phyloP scores from a whole-genome alignment of 1,140 invertebrate species.

The Holotrichia oblita region DNA sequence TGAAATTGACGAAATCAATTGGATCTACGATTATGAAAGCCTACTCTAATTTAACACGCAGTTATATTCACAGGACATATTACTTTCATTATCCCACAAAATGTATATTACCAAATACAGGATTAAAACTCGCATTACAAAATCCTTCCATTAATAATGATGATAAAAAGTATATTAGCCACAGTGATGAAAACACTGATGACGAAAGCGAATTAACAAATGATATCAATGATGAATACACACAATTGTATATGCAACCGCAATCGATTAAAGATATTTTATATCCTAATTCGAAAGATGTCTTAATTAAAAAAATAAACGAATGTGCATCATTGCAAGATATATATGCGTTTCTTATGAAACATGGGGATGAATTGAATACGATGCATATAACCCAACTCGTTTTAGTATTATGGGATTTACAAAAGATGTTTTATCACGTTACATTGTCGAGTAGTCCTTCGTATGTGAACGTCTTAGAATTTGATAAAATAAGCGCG shows the following conservation, averaged over 20 bases:
- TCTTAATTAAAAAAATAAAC: conserved; percentile 47
- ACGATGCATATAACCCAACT: conserved; percentile 51
- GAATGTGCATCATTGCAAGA: conserved; percentile 53
- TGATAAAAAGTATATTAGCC: neutral
- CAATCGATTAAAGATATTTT: conserved; percentile 46
- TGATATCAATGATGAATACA: neutral
- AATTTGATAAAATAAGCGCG: conserved; percentile 22
- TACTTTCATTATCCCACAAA: neutral
- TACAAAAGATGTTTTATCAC: conserved; percentile 53
- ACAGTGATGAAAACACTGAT: neutral
- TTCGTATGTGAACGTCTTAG: neutral
- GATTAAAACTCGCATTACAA: neutral
- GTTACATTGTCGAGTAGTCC: conserved; percentile 17
- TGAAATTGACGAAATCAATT: conserved; percentile 26
- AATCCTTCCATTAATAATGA: neutral
- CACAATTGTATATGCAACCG: conserved; percentile 6
- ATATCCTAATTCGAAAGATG: conserved; percentile 50
- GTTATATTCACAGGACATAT: neutral
- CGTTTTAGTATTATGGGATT: conserved; percentile 54
- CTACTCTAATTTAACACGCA: neutral
- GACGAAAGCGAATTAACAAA: conserved; percentile 24
- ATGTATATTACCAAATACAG: neutral
- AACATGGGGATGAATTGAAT: conserved; percentile 46
- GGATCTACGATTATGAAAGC: neutral
- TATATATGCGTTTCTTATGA: conserved; percentile 50